Base-by-base conservation (phyloP, 2,888 invertebrate species). In the Lottia gigantea region DNA sequence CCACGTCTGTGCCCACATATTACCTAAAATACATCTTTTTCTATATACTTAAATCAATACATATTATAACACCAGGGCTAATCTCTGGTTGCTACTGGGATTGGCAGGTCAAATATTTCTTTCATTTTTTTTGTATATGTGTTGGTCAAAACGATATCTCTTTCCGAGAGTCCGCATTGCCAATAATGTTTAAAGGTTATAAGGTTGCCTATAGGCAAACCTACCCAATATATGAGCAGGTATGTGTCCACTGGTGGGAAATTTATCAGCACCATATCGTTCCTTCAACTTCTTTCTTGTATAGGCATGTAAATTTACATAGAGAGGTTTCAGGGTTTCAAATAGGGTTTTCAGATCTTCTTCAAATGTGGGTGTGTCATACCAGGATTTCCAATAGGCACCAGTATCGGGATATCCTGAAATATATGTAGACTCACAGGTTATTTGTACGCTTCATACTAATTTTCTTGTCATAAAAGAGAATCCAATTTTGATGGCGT, bases 311-410 rank as follows among this genome's bases (percentile, higher is more conserved):
- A 96, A 89, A 84, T 95, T 76, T 26, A 93, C 92, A 88, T 95
- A 95, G 0, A 95, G 88, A 0, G 95, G 95, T 72, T 91, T 91
- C 64, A 95, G 88, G 79, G 89, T 80, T 0, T 80, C 67, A 71
- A 86, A 85, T 95, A 90, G 73, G 15, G 77, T 67, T 11, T 82
- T 92, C 19, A 95, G 86, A 49, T 85, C 81, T 23, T 91, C 86
- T 78, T 92, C 92, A 74, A 96, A 93, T 71, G 93, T 92, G 0
- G 91, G 86, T 47, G 93, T 92, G 85, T 95, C 95, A 84, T 95
- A 97, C 0, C 93, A 93, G 83, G 94, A 93, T 89, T 94, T 93
- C 96, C 97, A 96, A 85, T 95, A 95, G 46, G 94, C 95, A 0
- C 95, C 94, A 0, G 94, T 94, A 83, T 96, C 94, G 1, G 93